Evolutionary conservation across 2,888 invertebrate species (phyloP).

Genomic region (Scaeva pyrastri): DNA sequence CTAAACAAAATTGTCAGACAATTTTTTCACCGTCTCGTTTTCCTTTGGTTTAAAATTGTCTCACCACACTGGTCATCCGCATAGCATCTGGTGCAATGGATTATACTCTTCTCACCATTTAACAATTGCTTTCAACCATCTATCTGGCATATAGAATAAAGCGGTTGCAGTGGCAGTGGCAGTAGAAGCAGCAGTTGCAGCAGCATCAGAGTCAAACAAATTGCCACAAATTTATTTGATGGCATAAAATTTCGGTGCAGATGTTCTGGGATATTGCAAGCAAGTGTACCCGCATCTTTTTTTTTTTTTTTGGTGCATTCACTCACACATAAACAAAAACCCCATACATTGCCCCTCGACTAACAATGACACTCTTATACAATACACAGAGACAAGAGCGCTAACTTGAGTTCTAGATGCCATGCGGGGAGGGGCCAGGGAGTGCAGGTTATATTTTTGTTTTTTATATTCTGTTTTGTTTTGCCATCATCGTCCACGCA

Average conservation of each 20-base stretch:
- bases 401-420: slow-evolving; percentile 9
- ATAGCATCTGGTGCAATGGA: slow-evolving; percentile 64
- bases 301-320: background rate
- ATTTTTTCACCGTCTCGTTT: slow-evolving; percentile 26
- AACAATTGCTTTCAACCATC: slow-evolving; percentile 46
- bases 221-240: slow-evolving; percentile 73
- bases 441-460: slow-evolving; percentile 25
- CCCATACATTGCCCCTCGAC: slow-evolving; percentile 18
- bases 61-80: slow-evolving; percentile 58
- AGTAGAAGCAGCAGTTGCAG: slow-evolving; percentile 38
- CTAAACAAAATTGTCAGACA: slow-evolving; percentile 26
- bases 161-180: slow-evolving; percentile 19
- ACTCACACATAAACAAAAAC: slow-evolving; percentile 10
- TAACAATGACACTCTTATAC: slow-evolving; percentile 41
- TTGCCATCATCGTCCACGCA: background rate
- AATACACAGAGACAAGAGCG: slow-evolving; percentile 21
- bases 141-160: background rate
- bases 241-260: slow-evolving; percentile 52
- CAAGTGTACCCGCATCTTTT: slow-evolving; percentile 18
- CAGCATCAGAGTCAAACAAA: slow-evolving; percentile 61
- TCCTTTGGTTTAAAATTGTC: slow-evolving; percentile 35
- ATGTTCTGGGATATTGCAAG: slow-evolving; percentile 51
- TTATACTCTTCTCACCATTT: slow-evolving; percentile 31
- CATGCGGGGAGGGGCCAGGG: background rate
- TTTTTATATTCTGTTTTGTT: slow-evolving; percentile 25